phyloP scores from a whole-genome alignment of 2,797 vertebrate species.

The Threskiornis aethiopicus region DNA sequence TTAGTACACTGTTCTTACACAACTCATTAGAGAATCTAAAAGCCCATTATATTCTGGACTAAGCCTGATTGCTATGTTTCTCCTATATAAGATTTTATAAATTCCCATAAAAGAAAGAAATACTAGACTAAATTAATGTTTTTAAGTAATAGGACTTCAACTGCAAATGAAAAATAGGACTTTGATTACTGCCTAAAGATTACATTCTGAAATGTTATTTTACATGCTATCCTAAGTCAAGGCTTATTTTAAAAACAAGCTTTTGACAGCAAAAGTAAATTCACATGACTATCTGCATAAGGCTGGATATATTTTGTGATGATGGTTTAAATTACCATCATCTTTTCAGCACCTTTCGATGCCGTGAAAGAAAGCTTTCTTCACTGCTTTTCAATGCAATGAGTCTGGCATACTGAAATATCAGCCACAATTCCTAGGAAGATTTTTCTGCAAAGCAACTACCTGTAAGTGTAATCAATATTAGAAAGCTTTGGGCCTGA shows the following conservation, averaged over 20 bases:
- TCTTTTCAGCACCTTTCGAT: conserved; percentile 3
- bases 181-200: neutral
- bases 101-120: conserved; percentile 46
- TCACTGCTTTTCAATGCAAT: neutral
- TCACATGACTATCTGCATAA: conserved; percentile 12
- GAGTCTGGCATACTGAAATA: neutral
- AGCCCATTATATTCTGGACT: conserved; percentile 4
- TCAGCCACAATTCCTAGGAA: neutral
- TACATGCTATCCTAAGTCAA: neutral
- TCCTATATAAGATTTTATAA: conserved; percentile 54
- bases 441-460: neutral
- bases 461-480: neutral
- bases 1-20: neutral
- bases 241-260: conserved; percentile 38
- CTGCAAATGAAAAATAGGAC: neutral
- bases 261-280: conserved; percentile 57
- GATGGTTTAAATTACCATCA: conserved; percentile 41
- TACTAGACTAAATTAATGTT: conserved; percentile 3
- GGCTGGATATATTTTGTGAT: conserved; percentile 17
- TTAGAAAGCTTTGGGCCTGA: neutral
- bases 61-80: neutral
- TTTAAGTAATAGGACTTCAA: neutral
- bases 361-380: conserved; percentile 47
- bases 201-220: conserved; percentile 13
- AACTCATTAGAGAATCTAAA: conserved; percentile 38